Evolutionary conservation across 2,113 vertebrate species (phyloP).

Genomic region (Micromys minutus): DNA sequence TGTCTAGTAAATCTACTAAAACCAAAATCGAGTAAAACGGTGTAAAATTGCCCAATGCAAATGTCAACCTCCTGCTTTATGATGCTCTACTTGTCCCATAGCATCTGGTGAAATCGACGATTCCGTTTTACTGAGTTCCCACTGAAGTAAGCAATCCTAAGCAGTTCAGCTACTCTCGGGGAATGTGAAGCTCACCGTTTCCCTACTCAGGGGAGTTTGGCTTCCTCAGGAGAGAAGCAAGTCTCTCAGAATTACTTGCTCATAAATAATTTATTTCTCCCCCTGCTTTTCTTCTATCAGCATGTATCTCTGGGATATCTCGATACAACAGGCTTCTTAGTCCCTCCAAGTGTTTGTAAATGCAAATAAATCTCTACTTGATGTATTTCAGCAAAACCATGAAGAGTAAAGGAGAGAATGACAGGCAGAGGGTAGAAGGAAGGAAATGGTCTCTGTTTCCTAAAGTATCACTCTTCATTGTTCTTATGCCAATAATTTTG

Average conservation of each 20-base stretch:
- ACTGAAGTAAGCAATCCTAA: neutral
- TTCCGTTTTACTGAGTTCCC: neutral
- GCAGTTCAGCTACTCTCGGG: neutral
- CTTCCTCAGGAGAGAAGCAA: neutral
- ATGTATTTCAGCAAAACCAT: neutral
- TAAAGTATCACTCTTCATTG: neutral
- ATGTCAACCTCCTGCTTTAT: neutral
- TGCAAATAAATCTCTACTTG: neutral
- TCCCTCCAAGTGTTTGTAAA: neutral
- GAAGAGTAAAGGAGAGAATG: neutral
- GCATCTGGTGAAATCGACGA: neutral
- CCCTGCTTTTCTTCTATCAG: neutral
- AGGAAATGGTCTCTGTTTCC: neutral
- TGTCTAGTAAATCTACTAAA: neutral
- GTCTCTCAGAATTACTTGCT: conserved; percentile 19
- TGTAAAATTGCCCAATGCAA: neutral
- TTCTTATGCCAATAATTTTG: neutral
- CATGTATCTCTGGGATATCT: neutral
- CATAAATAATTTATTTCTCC: neutral
- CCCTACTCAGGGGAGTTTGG: neutral
- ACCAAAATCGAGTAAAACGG: neutral
- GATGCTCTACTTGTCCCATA: neutral
- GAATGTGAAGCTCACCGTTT: neutral
- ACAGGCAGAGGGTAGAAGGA: neutral
- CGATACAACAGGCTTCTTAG: neutral